Evolutionary conservation across 2,888 invertebrate genomes (phyloP).

Genomic region (Nipponacmea schrenckii): DNA sequence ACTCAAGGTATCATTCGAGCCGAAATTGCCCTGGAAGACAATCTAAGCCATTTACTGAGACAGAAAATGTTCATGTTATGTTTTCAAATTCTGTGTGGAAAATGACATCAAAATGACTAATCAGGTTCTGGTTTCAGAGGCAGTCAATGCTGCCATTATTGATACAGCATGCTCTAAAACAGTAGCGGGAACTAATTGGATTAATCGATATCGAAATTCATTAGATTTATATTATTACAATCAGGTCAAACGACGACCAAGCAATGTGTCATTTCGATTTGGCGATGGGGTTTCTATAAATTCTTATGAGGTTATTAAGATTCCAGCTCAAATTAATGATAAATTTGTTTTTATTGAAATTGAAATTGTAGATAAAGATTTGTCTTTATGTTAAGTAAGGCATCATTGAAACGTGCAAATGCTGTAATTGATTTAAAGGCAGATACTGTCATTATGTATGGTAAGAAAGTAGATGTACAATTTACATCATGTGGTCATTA

Average conservation of each 20-base stretch:
- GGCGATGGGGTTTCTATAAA: neutral
- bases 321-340: neutral
- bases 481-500: slow-evolving; percentile 5
- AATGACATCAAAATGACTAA: no score
- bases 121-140: no score
- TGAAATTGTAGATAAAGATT: neutral
- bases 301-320: neutral
- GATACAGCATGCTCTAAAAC: no score
- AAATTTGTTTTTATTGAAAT: neutral
- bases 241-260: neutral
- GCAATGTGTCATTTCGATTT: neutral
- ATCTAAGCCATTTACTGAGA: neutral
- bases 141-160: no score
- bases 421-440: neutral
- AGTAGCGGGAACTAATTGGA: no score
- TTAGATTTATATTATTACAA: no score
- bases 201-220: no score
- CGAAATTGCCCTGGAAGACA: neutral
- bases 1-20: neutral
- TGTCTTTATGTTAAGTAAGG: slow-evolving; percentile 3
- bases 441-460: slow-evolving; percentile 3
- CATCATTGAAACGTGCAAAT: neutral
- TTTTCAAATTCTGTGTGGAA: no score
- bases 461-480: neutral
- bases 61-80: neutral